Evolutionary conservation across 2,888 invertebrate genomes (phyloP), one percentile per base, ranked within the genome.

Genomic region (Pterostichus niger): DNA sequence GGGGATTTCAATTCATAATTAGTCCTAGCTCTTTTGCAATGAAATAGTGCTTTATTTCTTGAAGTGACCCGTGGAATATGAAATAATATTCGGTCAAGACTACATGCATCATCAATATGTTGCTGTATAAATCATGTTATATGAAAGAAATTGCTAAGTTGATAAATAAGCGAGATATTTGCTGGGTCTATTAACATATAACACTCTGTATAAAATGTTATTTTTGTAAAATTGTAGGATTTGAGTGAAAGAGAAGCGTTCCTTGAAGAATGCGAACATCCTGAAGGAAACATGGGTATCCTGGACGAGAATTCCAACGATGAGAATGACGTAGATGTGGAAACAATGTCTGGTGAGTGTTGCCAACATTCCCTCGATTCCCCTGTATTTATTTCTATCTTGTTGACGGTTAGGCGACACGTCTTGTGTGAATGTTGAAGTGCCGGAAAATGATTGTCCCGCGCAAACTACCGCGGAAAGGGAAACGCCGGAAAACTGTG

Each of bases 321-420:
- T 88, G 97, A 97, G 88, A 97, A 96, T 88, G 96, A 96, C 87
- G 95, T 96, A 0, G 96, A 97, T 88, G 95, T 96, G 85, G 96
- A 96, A 89, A 95, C 96, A 2, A 96, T 96, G 93, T 95, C 95
- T 85, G 95, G 95, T 93, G 91, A 91, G 71, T 71, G 9, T 9
- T 40, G 6, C 40, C 40, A 40, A 40, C 40, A 0, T 13, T 68
- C 11, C 17, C 13, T 10, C 15, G 24, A 24, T 15, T 9, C 0
- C 15, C 15, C 40, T 68, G 0, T 17, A n/a, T 10, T 71, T 13
- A 46, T 49, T 10, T 46, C 9, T 17, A 11, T 68, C 10, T 40
- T 68, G 2, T 71, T 17, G 13, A 64, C 33, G 64, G 68, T 17
- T 40, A 71, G 68, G 68, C 40, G 68, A 15, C 40, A 71, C 40